Conservation (phyloP, 1,140 invertebrate species). For the Pogonomyrmex californicus region DNA sequence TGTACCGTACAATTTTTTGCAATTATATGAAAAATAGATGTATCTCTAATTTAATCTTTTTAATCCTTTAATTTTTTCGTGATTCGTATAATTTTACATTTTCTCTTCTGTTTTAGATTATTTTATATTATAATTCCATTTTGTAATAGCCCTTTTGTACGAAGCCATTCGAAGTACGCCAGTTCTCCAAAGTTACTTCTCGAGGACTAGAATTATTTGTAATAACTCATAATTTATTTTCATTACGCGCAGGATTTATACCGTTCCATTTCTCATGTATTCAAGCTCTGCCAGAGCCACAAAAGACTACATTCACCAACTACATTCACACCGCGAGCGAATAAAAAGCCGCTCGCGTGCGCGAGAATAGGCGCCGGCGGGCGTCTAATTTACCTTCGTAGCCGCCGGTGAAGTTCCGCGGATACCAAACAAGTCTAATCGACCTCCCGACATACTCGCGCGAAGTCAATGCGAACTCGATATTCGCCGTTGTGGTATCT, state of each 20-base stretch:
- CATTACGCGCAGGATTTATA: constrained; percentile 24
- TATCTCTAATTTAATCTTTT: background rate
- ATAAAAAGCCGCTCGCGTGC: constrained; percentile 56
- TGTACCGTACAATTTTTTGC: background rate
- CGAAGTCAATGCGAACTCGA: constrained; percentile 50
- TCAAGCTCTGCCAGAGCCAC: constrained; percentile 16
- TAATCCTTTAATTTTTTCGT: constrained; percentile 1
- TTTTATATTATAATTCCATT: background rate
- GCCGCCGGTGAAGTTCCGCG: constrained; percentile 46
- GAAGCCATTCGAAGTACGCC: background rate
- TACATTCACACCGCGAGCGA: constrained; percentile 15
- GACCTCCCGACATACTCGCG: constrained; percentile 60
- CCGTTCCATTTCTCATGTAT: constrained; percentile 30
- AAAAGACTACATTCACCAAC: constrained; percentile 49
- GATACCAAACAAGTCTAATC: constrained; percentile 64
- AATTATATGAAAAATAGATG: background rate
- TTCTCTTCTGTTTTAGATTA: background rate
- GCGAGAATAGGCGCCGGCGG: background rate
- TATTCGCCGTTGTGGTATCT: constrained; percentile 57
- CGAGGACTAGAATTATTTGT: constrained; percentile 16
- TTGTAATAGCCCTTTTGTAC: background rate
- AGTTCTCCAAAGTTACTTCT: background rate
- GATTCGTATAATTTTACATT: background rate
- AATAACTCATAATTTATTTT: constrained; percentile 41
- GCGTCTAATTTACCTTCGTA: constrained; percentile 60